A percentile compares a stretch with the other conserved stretches of the same genome.
These are phyloP conservation scores for Camponotus pennsylvanicus DNA, from an alignment of 1,140 invertebrate genomes.

Conservation along the genomic window DNA sequence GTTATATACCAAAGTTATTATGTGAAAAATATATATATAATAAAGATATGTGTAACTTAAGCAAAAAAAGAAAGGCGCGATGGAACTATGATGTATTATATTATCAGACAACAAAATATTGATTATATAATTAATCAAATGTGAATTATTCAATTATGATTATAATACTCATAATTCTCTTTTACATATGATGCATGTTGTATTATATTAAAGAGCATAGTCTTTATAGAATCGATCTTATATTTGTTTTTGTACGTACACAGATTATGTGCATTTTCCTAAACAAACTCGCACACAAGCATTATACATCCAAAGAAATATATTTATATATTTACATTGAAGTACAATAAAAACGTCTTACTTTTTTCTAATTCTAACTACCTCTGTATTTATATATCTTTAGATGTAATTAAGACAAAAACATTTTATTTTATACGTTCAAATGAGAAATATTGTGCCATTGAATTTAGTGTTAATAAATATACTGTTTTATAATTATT, in stretches of 20 bases:
- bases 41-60: constrained; percentile 22
- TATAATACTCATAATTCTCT: background rate
- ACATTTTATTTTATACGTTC: background rate
- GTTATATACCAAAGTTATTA: constrained; percentile 43
- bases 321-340: constrained; percentile 68
- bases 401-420: background rate
- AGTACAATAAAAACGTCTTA: constrained; percentile 58
- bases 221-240: constrained; percentile 18
- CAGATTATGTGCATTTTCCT: background rate
- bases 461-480: constrained; percentile 16
- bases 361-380: constrained; percentile 35
- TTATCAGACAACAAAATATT: background rate
- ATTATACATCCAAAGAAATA: constrained; percentile 61
- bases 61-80: background rate
- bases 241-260: background rate
- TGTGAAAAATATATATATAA: background rate
- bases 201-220: constrained; percentile 26
- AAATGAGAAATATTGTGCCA: background rate
- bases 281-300: constrained; percentile 19
- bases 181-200: constrained; percentile 21
- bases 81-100: constrained; percentile 8
- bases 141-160: background rate
- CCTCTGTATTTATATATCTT: background rate
- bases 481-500: constrained; percentile 16
- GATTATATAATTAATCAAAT: background rate